Base-by-base conservation (phyloP, 35 echinoderm and acorn worm genomes). In the Anneissia japonica region DNA sequence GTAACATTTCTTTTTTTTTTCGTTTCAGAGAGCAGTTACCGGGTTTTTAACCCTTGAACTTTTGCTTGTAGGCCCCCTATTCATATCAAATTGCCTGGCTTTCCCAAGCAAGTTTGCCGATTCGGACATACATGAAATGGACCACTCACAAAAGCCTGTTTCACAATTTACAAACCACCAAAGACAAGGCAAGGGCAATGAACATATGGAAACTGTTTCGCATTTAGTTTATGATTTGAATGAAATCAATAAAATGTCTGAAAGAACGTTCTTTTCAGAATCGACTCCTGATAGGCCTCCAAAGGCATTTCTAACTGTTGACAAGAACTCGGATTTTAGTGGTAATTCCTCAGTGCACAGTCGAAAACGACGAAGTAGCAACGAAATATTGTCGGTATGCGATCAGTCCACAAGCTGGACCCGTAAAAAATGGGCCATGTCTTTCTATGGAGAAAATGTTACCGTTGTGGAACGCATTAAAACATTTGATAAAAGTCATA, bases 381-480 rank as follows among this genome's bases (percentile, higher is more conserved):
- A 39, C 30, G 83, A 78, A 32, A 17, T 56, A 36, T 79, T 64
- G 72, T 41, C 86, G 14, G 90, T 87, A 19, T 92, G 90, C 72
- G 85, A 92, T 17, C 81, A 74, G 23, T 80, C 74, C 16, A 37
- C 75, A 31, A 37, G 21, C 1, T 92, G 90, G 90, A 33, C 46
- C 13, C 36, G 43, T 38, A 92, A 92, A 35, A 64, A 36, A 74
- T 88, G 85, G 77, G 90, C 72, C 30, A 77, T 74, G 72, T 85
- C 87, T 72, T 75, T 81, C 30, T 92, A 77, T 35, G 90, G 90
- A 31, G 79, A 92, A 73, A 92, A 88, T 36, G 81, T 92, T 32
- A 92, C 90, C 13, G 86, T 92, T 46, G 32, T 92, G 35, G 80
- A 87, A 17, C 73, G 83, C 34, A 92, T 92, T 19, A 88, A 82